Evolutionary conservation across 2,113 vertebrate species (phyloP), one percentile per base, ranked within the genome.

Genomic region (Gymnarchus niloticus): DNA sequence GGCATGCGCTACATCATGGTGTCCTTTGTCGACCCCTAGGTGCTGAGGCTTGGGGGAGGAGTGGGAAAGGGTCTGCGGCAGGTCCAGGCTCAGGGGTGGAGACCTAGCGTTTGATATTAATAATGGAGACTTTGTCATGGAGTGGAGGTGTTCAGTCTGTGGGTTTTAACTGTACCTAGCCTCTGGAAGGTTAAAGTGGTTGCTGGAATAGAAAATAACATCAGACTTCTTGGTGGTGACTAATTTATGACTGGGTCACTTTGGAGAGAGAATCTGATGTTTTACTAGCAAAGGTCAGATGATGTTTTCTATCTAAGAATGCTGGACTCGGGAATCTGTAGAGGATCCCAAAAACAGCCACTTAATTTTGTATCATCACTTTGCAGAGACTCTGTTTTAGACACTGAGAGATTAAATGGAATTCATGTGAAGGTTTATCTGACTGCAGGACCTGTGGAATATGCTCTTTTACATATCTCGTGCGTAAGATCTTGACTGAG

Each of bases 1-100:
- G 96, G 96, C 7, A 98, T 96, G 7, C 90, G 96, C 12, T 98
- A 98, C 92, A 97, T 97, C 93, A 95, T 97, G 95, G 96, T 98
- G 87, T 97, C 97, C 41, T 97, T 97, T 10, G 96, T 97, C 0
- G 97, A 97, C 89, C 97, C 97, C 21, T 97, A 90, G 33, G 61
- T 33, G 17, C 61, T 69, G 61, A 69, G 33, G 33, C 61, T 69
- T 33, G 4, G 61, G 5, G 28, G 61, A 21, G n/a, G n/a, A 0
- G 57, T 6, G 57, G 57, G 57, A 12, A 14, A 14, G 65, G 7
- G 28, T 69, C 61, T 37, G 61, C 25, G 6, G 61, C 59, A 65
- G 59, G 25, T 65, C 59, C 25, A 61, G 25, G 12, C 28, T 69
- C 61, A 69, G 61, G 61, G 28, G 28, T 37, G 28, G 28, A 37